Evolutionary conservation across 1,140 invertebrate species (phyloP), one percentile per base, ranked within the genome.

Genomic region (Holcopasites calliopsidis): DNA sequence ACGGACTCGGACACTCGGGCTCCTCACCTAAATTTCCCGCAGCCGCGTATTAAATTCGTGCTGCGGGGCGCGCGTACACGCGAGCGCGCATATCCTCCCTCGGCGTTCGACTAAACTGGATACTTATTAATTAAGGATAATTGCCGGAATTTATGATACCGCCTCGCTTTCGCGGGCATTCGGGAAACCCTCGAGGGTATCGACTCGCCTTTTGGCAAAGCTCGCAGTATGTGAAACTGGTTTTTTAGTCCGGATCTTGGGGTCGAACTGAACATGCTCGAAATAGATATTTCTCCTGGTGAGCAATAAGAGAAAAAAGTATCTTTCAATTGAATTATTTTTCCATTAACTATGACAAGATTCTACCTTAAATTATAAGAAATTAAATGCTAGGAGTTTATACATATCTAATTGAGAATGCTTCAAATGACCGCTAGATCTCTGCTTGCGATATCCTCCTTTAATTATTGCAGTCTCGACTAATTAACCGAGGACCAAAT

Each of bases 71-170:
- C 47, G 40, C 31, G 61, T 38, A 28, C 42, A 55, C 65, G 16
- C 40, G 28, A 44, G 31, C 49, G 35, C 54, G 26, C 26, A 33
- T 26, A 10, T 40, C 21, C 18, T 13, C 50, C 57, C 58, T 55
- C 68, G n/a, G 10, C 40, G 60, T 68, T 68, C 80, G 73, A 69
- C 73, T 83, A 83, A 62, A 86, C 80, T 85, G 78, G 80, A 81
- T 83, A 88, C 72, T 88, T 89, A 86, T 85, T 88, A 89, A 88
- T 89, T 89, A 86, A 83, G 77, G 77, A 87, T 89, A 89, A 90
- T 90, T 90, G 86, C 84, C 47, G 65, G 69, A 83, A 87, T 90
- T 88, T 89, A 89, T 86, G 86, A 85, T 88, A 88, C 87, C 88
- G 86, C 72, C 42, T 55, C 10, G 57, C 57, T 73, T 75, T 77